Evolutionary conservation across 2,113 vertebrate species (phyloP), one percentile per base, ranked within the genome.

Genomic region (Urocolius indicus): DNA sequence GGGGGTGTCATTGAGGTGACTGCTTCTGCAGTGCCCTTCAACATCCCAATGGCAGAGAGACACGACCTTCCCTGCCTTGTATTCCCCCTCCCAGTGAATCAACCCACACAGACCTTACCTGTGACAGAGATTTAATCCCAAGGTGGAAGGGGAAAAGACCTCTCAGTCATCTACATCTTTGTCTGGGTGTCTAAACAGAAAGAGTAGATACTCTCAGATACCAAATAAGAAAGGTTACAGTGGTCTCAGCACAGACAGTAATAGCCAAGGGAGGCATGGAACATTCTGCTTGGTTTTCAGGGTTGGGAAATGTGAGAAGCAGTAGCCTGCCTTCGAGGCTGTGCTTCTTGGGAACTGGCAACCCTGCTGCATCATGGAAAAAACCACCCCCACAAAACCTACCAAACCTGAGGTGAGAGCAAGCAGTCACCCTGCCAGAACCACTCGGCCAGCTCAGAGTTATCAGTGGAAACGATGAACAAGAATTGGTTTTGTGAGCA

Each of bases 1-100:
- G 0, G n/a, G 9, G 30, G 41, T 8, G 11, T 69, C 57, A 46
- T 0, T 19, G 43, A 49, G 52, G 59, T 62, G 0, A 49, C 8
- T 13, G 41, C 15, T 67, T 36, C 30, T 2, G 4, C 61, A 66
- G 67, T 1, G 1, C 51, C 36, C 46, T 74, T 68, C 12, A 13
- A 55, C 41, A 29, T 7, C 80, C 67, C 67, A 38, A 51, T 1
- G 17, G 75, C 46, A 73, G 18, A 84, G 41, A 24, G 71, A 58
- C 5, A 16, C 32, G 54, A 58, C 34, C 46, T 87, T 74, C 48
- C 36, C 22, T 34, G 41, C 57, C 24, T 61, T 65, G 48, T 52
- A 2, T 38, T 84, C 3, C 3, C 13, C 36, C 3, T 10, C 36
- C 71, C 75, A 57, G 82, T n/a, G 80, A 83, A 80, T 17, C 62